Percentiles rank a stretch among this genome's conserved stretches.
These are phyloP conservation scores for Galleria mellonella DNA, from an alignment of 1,140 invertebrate genomes.

Conservation along the genomic window DNA sequence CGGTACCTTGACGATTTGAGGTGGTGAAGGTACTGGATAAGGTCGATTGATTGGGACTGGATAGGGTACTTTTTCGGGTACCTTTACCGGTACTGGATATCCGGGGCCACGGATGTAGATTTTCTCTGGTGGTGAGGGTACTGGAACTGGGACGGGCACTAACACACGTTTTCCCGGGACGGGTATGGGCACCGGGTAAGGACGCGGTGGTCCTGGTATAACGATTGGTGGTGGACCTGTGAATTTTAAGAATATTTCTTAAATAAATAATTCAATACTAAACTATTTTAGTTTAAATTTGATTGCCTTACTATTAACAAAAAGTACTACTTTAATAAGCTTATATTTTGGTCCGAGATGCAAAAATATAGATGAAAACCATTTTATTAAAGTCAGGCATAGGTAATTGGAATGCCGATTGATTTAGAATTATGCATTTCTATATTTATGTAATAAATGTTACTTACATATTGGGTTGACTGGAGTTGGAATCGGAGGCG, in stretches of 20 bases:
- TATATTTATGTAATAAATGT: too few species aligned
- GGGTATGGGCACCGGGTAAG: constrained; percentile 44
- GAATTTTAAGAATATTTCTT: not conserved
- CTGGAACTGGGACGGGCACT: constrained; percentile 45
- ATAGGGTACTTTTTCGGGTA: constrained; percentile 25
- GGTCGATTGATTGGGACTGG: constrained; percentile 30
- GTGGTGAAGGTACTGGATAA: constrained; percentile 39
- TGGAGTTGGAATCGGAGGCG: constrained; percentile 6
- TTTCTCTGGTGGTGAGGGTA: constrained; percentile 44
- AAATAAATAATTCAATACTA: too few species aligned
- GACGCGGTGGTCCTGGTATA: constrained; percentile 44
- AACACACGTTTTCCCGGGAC: constrained; percentile 42
- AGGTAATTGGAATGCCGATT: too few species aligned
- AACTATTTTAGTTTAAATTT: too few species aligned
- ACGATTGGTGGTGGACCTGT: constrained; percentile 41
- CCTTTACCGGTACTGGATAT: constrained; percentile 29
- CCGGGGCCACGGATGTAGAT: constrained; percentile 42
- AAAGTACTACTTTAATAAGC: too few species aligned
- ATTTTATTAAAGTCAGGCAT: too few species aligned
- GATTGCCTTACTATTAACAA: too few species aligned
- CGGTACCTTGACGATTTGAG: constrained; percentile 27
- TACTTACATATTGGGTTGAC: constrained; percentile 4
- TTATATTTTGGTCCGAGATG: too few species aligned
- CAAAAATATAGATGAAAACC: too few species aligned
- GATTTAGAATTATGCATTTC: too few species aligned